A percentile compares a stretch with the other conserved stretches of the same genome.
Conservation (phyloP, 2,888 invertebrate genomes). For the Acanthosepion lycidas region DNA sequence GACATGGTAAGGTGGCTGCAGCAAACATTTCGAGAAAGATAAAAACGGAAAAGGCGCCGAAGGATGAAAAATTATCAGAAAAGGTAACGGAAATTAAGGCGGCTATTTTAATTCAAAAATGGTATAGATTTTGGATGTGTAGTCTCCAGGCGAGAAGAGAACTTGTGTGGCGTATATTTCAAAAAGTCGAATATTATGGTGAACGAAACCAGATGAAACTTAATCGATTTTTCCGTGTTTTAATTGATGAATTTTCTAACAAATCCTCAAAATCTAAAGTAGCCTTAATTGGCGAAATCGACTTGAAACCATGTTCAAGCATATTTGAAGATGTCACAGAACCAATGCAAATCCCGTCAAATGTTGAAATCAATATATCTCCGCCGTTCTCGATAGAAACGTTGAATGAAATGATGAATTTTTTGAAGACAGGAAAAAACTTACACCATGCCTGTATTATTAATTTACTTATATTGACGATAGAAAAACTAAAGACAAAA, state of each 20-base stretch:
- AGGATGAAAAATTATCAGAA: not conserved
- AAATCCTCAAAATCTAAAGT: not conserved
- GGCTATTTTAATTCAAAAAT: slow-evolving; percentile 92
- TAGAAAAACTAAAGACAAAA: not conserved
- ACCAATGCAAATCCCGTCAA: not conserved
- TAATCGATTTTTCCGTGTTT: not conserved
- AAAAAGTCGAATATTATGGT: slow-evolving; percentile 93
- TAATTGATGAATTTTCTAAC: not conserved
- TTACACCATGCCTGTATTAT: not conserved
- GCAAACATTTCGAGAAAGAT: too few relatives aligned
- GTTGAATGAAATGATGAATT: not conserved
- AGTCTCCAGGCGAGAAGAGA: slow-evolving; percentile 90
- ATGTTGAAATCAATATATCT: not conserved
- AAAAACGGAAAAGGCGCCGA: not conserved
- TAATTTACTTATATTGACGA: not conserved
- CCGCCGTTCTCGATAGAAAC: not conserved
- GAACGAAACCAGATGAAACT: slow-evolving; percentile 87
- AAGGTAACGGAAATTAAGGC: slow-evolving; percentile 80
- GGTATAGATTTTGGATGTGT: slow-evolving; percentile 93
- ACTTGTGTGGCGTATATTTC: slow-evolving; percentile 94
- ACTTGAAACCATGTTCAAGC: not conserved
- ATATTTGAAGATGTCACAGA: not conserved
- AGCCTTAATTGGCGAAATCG: not conserved
- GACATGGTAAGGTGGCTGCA: not conserved
- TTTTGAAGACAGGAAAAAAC: not conserved